phyloP scores from a whole-genome alignment of 2,797 vertebrate species.

The Cirrhinus mrigala region DNA sequence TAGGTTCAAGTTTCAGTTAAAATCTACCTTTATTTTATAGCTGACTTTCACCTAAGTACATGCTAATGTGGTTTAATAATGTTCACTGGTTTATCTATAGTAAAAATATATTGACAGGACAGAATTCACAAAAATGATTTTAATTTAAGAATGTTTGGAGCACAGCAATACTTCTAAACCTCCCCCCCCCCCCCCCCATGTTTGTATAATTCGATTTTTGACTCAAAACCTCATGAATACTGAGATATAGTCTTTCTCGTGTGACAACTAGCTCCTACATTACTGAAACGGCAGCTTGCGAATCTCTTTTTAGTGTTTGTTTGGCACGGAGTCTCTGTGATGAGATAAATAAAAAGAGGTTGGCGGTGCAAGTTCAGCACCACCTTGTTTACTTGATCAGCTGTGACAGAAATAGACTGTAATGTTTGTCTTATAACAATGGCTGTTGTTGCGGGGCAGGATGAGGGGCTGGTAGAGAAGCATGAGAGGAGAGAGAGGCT shows the following conservation, averaged over 20 bases:
- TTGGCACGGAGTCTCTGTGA: not conserved
- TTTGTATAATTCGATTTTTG: no score
- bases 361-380: constrained; percentile 30
- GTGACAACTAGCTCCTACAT: not conserved
- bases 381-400: constrained; percentile 46
- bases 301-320: constrained; percentile 20
- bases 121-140: no score
- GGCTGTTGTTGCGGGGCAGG: constrained; percentile 31
- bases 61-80: no score
- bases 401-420: constrained; percentile 52
- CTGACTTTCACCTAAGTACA: no score
- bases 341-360: constrained; percentile 23
- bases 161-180: no score
- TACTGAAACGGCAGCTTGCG: not conserved
- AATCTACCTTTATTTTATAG: not conserved
- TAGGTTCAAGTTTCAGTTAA: not conserved
- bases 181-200: no score
- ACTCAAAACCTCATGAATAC: not conserved
- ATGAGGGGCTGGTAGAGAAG: constrained; percentile 29
- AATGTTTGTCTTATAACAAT: constrained; percentile 47
- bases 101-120: no score
- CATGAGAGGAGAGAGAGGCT: not conserved
- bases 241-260: not conserved
- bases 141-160: no score
- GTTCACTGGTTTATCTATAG: no score